phyloP scores from a whole-genome alignment of 2,797 vertebrate species.

The Acanthurus leucopareius region DNA sequence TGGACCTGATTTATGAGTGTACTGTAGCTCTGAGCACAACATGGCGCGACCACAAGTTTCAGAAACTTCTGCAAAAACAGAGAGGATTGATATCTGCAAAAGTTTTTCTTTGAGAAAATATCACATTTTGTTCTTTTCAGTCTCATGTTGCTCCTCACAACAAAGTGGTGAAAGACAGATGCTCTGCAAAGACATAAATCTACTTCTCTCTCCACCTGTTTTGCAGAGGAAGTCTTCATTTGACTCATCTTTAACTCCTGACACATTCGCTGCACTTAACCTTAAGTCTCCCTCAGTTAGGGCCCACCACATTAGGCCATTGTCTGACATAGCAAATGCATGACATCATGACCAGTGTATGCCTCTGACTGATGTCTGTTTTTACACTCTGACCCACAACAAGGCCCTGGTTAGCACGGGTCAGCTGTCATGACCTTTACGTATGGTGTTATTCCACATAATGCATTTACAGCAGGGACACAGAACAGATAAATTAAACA shows the following conservation, averaged over 20 bases:
- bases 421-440: constrained; percentile 43
- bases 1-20: constrained; percentile 38
- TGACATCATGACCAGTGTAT: constrained; percentile 55
- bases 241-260: constrained; percentile 2
- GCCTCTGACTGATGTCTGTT: constrained; percentile 55
- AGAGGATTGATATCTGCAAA: constrained; percentile 3
- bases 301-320: not conserved
- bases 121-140: constrained; percentile 25
- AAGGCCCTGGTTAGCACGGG: constrained; percentile 18
- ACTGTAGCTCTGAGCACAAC: constrained; percentile 19
- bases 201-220: not conserved
- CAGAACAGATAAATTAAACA: not conserved
- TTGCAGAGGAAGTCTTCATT: not conserved
- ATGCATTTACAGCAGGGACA: not conserved
- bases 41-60: constrained; percentile 18
- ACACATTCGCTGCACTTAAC: constrained; percentile 21
- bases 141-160: constrained; percentile 11
- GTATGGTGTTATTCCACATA: not conserved
- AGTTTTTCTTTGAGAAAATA: not conserved
- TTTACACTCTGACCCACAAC: constrained; percentile 50
- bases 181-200: constrained; percentile 16
- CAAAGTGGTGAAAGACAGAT: constrained; percentile 13
- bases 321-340: constrained; percentile 28
- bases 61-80: constrained; percentile 17
- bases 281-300: constrained; percentile 22